Base-by-base conservation (phyloP, 2,888 invertebrate genomes). In the Creontiades dilutus region DNA sequence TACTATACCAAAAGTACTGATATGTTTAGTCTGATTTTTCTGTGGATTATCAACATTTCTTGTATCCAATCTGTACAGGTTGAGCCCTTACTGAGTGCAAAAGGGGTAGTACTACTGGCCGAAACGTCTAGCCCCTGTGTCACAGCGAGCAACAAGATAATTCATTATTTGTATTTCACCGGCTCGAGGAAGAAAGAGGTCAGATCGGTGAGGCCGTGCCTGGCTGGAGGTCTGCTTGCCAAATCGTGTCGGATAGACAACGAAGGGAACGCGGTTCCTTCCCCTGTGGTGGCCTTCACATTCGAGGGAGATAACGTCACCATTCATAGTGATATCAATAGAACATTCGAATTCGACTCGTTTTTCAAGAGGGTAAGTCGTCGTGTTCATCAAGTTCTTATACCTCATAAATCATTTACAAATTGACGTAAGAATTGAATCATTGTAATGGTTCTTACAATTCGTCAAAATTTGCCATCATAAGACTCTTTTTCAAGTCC, bases 231-330 rank as follows among this genome's bases (percentile, higher is more conserved):
- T 2, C 88, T 88, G 16, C 78, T 88, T 14, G 78, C 78, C 12
- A 78, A 78, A 80, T 3, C 37, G 11, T 88, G 57, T 55, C 52
- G 52, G 0, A 16, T 88, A 12, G 19, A 37, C 55, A 27, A 37
- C 16, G 82, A 82, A 52, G 86, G 86, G 12, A 52, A 48, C 16
- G 14, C 37, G 1, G 28, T 52, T 11, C 19, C 78, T 7, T 76
- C 88, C 13, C 78, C 76, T 1, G 88, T 88, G 27, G 78, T 78
- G 19, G 88, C 55, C n/a, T 7, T 88, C 46, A 37, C 78, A 3
- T 78, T 88, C 5, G 76, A 78, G 14, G 88, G 88, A 11, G 88
- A 88, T 13, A 76, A 80, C 28, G 88, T 88, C 16, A 88, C 88
- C 14, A n/a, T 88, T 14, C 52, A 80, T n/a, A 78, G 88, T 23